Percentiles rank a stretch among this genome's conserved stretches.
These are phyloP conservation scores for Ciconia maguari DNA, from an alignment of 2,113 vertebrate genomes.

Conservation along the genomic window DNA sequence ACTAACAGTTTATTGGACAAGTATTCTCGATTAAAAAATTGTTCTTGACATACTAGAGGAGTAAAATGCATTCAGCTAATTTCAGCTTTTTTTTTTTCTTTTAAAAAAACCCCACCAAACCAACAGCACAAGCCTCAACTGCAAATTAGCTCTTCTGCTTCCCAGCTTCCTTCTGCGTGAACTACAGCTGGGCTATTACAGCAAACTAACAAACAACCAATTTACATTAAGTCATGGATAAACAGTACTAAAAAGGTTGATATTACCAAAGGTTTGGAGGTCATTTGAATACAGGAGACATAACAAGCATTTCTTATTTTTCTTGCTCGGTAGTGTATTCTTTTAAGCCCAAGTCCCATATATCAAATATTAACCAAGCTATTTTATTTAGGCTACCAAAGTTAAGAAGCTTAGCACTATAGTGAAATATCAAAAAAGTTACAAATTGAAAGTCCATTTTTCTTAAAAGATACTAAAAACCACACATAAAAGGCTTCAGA, in stretches of 20 bases:
- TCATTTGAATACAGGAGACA: background rate
- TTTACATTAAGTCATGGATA: slow-evolving; percentile 38
- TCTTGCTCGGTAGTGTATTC: background rate
- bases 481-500: background rate
- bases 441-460: background rate
- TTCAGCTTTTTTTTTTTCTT: background rate
- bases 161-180: background rate
- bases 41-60: background rate
- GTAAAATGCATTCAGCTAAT: background rate
- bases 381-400: slow-evolving; percentile 9
- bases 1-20: background rate
- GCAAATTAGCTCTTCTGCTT: background rate
- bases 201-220: slow-evolving; percentile 25
- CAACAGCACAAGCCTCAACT: background rate
- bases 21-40: background rate
- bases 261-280: slow-evolving; percentile 13
- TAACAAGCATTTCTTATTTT: background rate
- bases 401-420: background rate
- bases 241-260: background rate
- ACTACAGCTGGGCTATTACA: background rate
- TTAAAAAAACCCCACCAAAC: too few species aligned
- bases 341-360: background rate
- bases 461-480: background rate
- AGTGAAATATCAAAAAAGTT: background rate
- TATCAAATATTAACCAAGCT: background rate